Conservation (phyloP, 2,888 invertebrate genomes). For the Drosophila diplacantha region DNA sequence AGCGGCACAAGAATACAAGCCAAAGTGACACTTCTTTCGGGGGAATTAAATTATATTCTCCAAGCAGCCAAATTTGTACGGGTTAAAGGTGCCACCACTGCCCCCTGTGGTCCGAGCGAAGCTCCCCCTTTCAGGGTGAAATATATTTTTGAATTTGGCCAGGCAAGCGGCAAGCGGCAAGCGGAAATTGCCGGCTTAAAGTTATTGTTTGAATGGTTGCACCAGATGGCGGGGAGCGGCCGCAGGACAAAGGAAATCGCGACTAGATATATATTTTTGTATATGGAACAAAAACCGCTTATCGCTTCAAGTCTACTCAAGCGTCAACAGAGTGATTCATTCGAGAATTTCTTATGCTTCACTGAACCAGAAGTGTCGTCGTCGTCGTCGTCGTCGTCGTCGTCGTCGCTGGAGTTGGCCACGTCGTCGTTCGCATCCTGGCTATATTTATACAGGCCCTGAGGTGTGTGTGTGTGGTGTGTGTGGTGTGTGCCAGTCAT, state of each 20-base stretch:
- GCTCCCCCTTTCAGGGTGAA: not conserved
- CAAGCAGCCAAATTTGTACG: not conserved
- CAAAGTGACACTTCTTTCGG: not conserved
- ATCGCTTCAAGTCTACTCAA: constrained; percentile 72
- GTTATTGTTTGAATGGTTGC: constrained; percentile 25
- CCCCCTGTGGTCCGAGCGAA: not conserved
- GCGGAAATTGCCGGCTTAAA: constrained; percentile 27
- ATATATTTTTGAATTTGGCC: constrained; percentile 9
- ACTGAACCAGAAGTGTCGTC: constrained; percentile 70
- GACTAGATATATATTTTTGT: constrained; percentile 62
- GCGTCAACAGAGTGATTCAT: constrained; percentile 71
- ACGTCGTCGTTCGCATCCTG: constrained; percentile 34
- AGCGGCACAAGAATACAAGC: not conserved
- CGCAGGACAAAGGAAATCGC: constrained; percentile 44
- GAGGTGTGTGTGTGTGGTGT: constrained; percentile 21
- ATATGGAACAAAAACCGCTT: constrained; percentile 67
- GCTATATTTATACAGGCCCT: constrained; percentile 22
- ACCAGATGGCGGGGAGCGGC: not conserved
- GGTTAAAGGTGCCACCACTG: not conserved
- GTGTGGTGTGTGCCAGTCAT: constrained; percentile 47
- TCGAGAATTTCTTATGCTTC: constrained; percentile 72
- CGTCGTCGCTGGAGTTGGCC: constrained; percentile 37
- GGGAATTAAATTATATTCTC: not conserved
- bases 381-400: constrained; percentile 45
- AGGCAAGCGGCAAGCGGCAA: constrained; percentile 1